A percentile compares a stretch with the other conserved stretches of the same genome.
These are phyloP conservation scores for Pomacea canaliculata DNA, from an alignment of 2,888 invertebrate species.

Conservation along the genomic window DNA sequence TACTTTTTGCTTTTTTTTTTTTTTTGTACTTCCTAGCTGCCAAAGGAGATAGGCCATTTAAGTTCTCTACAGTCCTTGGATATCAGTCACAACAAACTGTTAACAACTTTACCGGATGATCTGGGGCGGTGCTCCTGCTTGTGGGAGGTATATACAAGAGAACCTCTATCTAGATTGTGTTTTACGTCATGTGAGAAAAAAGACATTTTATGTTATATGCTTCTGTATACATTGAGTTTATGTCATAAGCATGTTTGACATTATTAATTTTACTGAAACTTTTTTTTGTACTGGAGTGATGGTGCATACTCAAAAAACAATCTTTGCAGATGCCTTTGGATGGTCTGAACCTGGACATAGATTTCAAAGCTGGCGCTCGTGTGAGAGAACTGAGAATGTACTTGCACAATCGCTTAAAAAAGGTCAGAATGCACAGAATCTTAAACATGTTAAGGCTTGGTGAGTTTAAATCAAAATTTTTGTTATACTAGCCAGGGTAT, in stretches of 20 bases:
- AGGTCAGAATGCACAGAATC: slow-evolving; percentile 40
- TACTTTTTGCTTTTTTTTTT: not conserved
- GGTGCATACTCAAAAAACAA: not conserved
- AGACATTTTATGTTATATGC: not conserved
- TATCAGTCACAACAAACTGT: slow-evolving; percentile 57
- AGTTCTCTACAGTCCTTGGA: slow-evolving; percentile 57
- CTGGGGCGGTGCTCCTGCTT: slow-evolving; percentile 60
- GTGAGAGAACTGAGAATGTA: slow-evolving; percentile 61
- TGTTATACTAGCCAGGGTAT: no score
- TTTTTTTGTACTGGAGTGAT: not conserved
- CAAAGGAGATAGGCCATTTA: slow-evolving; percentile 59
- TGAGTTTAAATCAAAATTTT: no score
- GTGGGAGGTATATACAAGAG: slow-evolving; percentile 53
- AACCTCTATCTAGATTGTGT: not conserved
- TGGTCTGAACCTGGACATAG: slow-evolving; percentile 49
- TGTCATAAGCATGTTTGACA: no score
- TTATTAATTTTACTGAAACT: no score
- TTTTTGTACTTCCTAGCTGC: slow-evolving; percentile 43
- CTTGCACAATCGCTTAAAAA: slow-evolving; percentile 63
- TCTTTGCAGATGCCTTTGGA: slow-evolving; percentile 45
- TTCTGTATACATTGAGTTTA: not conserved
- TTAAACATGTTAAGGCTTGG: no score
- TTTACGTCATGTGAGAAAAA: not conserved
- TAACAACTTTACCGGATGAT: slow-evolving; percentile 64
- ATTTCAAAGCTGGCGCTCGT: slow-evolving; percentile 41